These are phyloP conservation scores for Diachasma alloeum DNA, from an alignment of 1,140 invertebrate species.

Conservation along the genomic window DNA sequence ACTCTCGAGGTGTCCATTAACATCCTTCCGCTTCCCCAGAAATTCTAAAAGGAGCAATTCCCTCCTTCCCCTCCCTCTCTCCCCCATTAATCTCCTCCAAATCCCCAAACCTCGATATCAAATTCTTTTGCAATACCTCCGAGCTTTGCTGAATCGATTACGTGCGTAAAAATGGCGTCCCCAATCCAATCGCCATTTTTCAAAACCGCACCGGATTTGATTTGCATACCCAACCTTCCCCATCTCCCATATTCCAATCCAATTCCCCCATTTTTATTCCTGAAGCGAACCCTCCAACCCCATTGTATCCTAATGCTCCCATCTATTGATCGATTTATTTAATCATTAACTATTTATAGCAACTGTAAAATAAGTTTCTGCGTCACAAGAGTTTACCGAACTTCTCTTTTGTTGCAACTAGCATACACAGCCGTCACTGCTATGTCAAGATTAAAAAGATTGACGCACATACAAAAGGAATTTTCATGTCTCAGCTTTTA, in stretches of 20 bases:
- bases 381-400: not conserved
- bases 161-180: slow-evolving; percentile 43
- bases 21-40: no score
- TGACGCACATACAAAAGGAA: not conserved
- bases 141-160: not conserved
- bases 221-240: not conserved
- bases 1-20: no score
- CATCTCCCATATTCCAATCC: not conserved
- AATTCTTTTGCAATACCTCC: not conserved
- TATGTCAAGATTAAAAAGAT: not conserved
- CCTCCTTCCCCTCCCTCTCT: no score
- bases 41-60: no score
- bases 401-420: not conserved
- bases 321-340: no score
- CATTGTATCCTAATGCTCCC: not conserved
- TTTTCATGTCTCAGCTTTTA: slow-evolving; percentile 5
- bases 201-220: slow-evolving; percentile 12
- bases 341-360: no score
- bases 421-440: not conserved
- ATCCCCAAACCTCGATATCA: no score
- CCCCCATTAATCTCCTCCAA: no score
- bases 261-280: not conserved
- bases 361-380: no score
- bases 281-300: not conserved
- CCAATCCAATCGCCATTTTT: slow-evolving; percentile 38